Evolutionary conservation across 1,140 invertebrate species (phyloP), one percentile per base, ranked within the genome.

Genomic region (Plectrocnemia conspersa): DNA sequence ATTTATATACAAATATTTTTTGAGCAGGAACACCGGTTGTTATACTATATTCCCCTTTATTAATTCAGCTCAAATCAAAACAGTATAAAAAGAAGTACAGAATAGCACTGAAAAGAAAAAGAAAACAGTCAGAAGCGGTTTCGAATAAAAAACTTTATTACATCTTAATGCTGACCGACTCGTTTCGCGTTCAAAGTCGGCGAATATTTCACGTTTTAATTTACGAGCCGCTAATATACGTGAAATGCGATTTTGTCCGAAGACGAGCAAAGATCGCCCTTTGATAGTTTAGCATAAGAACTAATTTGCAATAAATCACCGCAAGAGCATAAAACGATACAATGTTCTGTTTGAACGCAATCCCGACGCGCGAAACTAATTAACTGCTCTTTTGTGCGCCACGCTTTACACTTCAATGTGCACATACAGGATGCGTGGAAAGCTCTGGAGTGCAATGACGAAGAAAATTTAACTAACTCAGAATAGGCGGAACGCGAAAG

Each of bases 181-280:
- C 27, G 27, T 16, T 22, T 44, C 22, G 10, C 19, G 16, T 21
- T 44, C 13, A 44, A 44, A 5, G 41, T 24, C 41, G 10, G 22
- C 18, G 9, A 19, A 24, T 44, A 44, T 44, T 44, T 47, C 45
- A 24, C 18, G 9, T 21, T 47, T 48, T 54, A 29, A 58, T 58
- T 58, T 58, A 58, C 29, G 56, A 54, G 45, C 56, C 27, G 50
- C 50, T 58, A 49, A 58, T 58, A 49, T 32, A 54, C 50, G 56
- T 54, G 50, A 58, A 58, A 58, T 48, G 40, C 24, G 56, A 48
- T 54, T 49, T 46, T 52, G 2, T 15, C 5, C 5, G 10, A 7
- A 9, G 18, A 16, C 11, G 13, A 16, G 35, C 35, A 38, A 16
- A n/a, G n/a, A 10, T 10, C 35, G 35, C 35, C 15, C 13, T 5